Evolutionary conservation across 2,888 invertebrate species (phyloP), one percentile per base, ranked within the genome.

Genomic region (Abrostola triplasia): DNA sequence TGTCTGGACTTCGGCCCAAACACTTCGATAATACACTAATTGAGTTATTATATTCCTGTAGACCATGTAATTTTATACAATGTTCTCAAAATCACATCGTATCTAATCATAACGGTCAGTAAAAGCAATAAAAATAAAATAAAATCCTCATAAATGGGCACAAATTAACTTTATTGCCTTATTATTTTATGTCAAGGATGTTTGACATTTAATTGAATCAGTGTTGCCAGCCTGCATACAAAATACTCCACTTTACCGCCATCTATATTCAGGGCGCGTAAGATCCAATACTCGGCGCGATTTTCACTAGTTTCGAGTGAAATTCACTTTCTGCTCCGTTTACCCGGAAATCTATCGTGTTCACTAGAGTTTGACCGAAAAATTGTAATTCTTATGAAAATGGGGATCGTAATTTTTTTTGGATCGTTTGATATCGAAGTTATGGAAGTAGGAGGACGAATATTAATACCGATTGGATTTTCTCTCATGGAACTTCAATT

Each of bases 261-360:
- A 88, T 88, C 80, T 84, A 81, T 86, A 84, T 80, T 77, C 77
- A 77, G 73, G 63, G 44, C 84, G 81, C 81, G 79, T 74, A 70
- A 36, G 55, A 76, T 64, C 72, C 78, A 83, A 85, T 86, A 80
- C 84, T 82, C 74, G 78, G 72, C 82, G 84, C 88, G 87, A 88
- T 90, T 92, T 91, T 89, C 88, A 86, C 87, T 86, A 79, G 77
- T 89, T 88, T 85, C 84, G 81, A 87, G 86, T 82, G 88, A 90
- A 90, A 88, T 88, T 90, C 90, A 88, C 91, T 90, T 91, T 92
- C 91, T 82, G 88, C 84, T 79, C 83, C 82, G 73, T 84, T 87
- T 87, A 84, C 78, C 78, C 77, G 81, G 83, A 76, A 74, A 76
- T 70, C 64, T 67, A 70, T 67, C 66, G 76, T 74, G 70, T 74